phyloP scores from a whole-genome alignment of 2,113 vertebrate genomes.

The Nerophis ophidion region DNA sequence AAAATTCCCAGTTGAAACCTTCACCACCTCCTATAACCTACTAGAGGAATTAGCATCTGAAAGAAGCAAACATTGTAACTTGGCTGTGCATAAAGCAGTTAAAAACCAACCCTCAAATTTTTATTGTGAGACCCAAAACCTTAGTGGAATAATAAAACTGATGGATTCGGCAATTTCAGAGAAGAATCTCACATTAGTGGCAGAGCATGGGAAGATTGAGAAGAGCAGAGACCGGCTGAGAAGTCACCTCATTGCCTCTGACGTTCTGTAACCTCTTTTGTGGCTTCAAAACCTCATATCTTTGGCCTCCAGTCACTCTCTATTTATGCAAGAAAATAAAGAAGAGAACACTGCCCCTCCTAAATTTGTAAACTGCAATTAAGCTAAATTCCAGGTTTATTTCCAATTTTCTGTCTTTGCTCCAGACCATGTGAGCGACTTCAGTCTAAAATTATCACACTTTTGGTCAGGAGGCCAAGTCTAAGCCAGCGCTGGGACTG shows the following conservation, averaged over 20 bases:
- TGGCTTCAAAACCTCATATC: conserved; percentile 75
- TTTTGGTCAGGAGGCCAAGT: conserved; percentile 69
- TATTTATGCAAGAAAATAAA: conserved; percentile 79
- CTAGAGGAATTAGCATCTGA: conserved; percentile 32
- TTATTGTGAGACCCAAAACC: conserved; percentile 34
- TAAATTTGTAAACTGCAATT: conserved; percentile 79
- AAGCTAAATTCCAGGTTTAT: conserved; percentile 79
- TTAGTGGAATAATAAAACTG: conserved; percentile 42
- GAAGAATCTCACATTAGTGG: conserved; percentile 29
- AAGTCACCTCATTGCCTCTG: conserved; percentile 64
- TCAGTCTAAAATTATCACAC: conserved; percentile 77
- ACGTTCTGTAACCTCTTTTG: conserved; percentile 71
- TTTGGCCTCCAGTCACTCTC: conserved; percentile 71
- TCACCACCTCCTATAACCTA: conserved; percentile 17
- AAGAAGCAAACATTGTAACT: conserved; percentile 32
- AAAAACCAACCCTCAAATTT: conserved; percentile 37
- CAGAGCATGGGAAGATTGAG: conserved; percentile 24
- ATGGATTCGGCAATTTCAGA: conserved; percentile 40
- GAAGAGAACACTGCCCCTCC: conserved; percentile 75
- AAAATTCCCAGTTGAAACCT: conserved; percentile 22
- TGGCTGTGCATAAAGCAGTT: conserved; percentile 30
- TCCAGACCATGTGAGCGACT: conserved; percentile 77
- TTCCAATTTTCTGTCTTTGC: conserved; percentile 71
- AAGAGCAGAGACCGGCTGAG: conserved; percentile 37
- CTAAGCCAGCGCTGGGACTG: conserved; percentile 52